Base-by-base conservation (phyloP, 2,888 invertebrate species). In the Liopterus haemorrhoidalis region DNA sequence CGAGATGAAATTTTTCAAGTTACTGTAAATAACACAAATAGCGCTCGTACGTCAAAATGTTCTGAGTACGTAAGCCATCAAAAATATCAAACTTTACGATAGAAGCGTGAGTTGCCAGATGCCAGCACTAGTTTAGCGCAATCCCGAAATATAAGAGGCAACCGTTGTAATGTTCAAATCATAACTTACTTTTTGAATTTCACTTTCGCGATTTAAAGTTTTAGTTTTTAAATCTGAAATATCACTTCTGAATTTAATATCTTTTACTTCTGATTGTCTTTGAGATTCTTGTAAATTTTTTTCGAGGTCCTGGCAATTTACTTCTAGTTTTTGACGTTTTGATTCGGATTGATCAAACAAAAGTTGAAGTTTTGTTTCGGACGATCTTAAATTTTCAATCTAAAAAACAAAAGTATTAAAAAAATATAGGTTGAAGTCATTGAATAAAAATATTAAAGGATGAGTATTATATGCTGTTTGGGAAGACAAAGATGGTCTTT, bases 181-280 rank as follows among this genome's bases (percentile, higher is more conserved):
- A n/a, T 36, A 14, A 19, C 27, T 12, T 38, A 45, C 45, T 12
- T 45, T 19, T 33, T 32, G 27, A 33, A 39, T 45, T 24, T 39
- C 11, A 38, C 15, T 12, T 33, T 45, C 45, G 14, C 45, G 32
- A 4, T 16, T n/a, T 5, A 27, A 25, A 15, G 39, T 12, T 39
- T 45, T 39, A 4, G 24, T 38, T 39, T 45, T 39, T 20, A 39
- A 45, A 12, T 45, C 45, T 11, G 11, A 9, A 39, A 32, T 12
- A 32, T 27, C 30, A 14, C 27, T 25, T 20, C 21, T 25, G 1
- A 20, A 14, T 45, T 38, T 45, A 18, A 32, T 31, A 5, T 25
- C n/a, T 12, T 25, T 25, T 11, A 25, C 18, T 18, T 38, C 38
- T 32, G 25, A 18, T 25, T n/a, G 24, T 39, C 33, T 38, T 16